A percentile compares a stretch with the other conserved stretches of the same genome.
Conservation (phyloP, 2,888 invertebrate species). For the Leptopilina drosophilae region DNA sequence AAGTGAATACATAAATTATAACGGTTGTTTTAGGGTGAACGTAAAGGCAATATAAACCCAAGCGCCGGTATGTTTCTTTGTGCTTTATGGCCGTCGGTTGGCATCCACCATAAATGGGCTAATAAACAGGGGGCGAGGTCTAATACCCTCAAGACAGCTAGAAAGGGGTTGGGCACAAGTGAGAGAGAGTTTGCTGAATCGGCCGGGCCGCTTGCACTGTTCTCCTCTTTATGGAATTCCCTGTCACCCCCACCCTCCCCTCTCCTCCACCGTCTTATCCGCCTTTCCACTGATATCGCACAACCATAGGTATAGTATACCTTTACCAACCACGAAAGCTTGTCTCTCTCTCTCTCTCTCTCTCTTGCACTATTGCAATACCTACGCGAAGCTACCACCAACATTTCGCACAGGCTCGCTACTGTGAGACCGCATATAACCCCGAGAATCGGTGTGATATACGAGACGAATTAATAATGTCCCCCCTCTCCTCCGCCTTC, state of each 20-base stretch:
- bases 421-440: slow-evolving; percentile 54
- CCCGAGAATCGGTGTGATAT: slow-evolving; percentile 60
- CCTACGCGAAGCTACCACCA: slow-evolving; percentile 17
- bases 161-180: slow-evolving; percentile 10
- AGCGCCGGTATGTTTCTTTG: slow-evolving; percentile 60
- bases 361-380: slow-evolving; percentile 2
- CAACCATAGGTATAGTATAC: not conserved
- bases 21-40: slow-evolving; percentile 58
- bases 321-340: slow-evolving; percentile 23
- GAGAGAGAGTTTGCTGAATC: slow-evolving; percentile 25
- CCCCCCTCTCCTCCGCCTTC: slow-evolving; percentile 41
- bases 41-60: slow-evolving; percentile 58
- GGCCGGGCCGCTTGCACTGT: slow-evolving; percentile 3
- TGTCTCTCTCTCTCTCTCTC: not conserved
- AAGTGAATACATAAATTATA: slow-evolving; percentile 69
- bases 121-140: slow-evolving; percentile 63
- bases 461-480: slow-evolving; percentile 64
- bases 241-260: not conserved
- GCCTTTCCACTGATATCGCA: slow-evolving; percentile 28
- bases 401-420: slow-evolving; percentile 26
- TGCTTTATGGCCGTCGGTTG: slow-evolving; percentile 59
- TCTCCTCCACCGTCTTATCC: slow-evolving; percentile 23
- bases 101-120: slow-evolving; percentile 62
- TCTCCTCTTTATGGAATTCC: slow-evolving; percentile 7
- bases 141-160: slow-evolving; percentile 57